These are phyloP conservation scores for Elephantulus edwardii DNA, from an alignment of 2,113 vertebrate species.

Conservation along the genomic window DNA sequence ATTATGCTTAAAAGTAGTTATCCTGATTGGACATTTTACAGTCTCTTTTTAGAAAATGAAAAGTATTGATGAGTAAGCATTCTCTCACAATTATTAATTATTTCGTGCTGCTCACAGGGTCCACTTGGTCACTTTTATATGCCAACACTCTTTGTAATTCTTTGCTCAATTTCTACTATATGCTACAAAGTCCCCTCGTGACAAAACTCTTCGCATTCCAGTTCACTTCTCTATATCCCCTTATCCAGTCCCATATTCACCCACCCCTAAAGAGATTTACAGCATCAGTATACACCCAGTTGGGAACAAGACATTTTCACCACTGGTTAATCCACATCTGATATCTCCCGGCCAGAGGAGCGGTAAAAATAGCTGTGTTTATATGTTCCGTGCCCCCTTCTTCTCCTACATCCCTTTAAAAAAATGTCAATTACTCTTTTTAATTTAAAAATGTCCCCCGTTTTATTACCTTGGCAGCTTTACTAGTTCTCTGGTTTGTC, in stretches of 20 bases:
- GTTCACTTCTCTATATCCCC: conserved; percentile 20
- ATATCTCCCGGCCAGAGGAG: conserved; percentile 7
- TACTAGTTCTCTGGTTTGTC: conserved; percentile 59
- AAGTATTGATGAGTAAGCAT: not conserved
- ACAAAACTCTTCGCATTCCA: not conserved
- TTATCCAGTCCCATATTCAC: not conserved
- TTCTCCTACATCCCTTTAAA: not conserved
- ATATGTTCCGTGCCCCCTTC: not conserved
- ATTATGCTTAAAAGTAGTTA: not conserved
- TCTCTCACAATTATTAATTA: conserved; percentile 31
- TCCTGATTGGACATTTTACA: not conserved
- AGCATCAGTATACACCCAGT: not conserved
- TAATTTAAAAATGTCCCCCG: conserved; percentile 56
- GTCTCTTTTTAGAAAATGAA: conserved; percentile 7
- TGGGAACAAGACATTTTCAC: conserved; percentile 29
- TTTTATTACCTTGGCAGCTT: conserved; percentile 44
- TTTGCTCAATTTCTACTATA: not conserved
- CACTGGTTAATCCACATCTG: conserved; percentile 7
- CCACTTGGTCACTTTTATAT: conserved; percentile 22
- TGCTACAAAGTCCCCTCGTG: not conserved
- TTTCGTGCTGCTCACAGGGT: conserved; percentile 25
- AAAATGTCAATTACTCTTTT: conserved; percentile 52
- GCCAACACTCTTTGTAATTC: not conserved
- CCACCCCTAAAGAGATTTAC: not conserved
- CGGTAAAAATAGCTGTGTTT: not conserved